Base-by-base conservation (phyloP, 2,113 vertebrate species). In the Nasalis larvatus region DNA sequence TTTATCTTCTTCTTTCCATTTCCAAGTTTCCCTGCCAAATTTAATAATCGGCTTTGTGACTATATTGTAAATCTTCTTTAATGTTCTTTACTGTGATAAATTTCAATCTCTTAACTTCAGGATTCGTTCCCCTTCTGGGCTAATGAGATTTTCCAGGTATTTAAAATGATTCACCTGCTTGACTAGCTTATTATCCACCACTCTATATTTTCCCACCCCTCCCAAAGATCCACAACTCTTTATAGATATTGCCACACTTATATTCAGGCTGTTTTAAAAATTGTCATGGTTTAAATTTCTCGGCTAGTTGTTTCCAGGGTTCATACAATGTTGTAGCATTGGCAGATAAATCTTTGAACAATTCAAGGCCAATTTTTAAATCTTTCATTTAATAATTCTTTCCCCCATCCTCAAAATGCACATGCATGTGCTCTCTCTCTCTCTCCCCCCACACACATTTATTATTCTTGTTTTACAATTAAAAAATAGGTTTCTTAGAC, bases 61-160 rank as follows among this genome's bases (percentile, higher is more conserved):
- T 96, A n/a, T 94, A 95, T 96, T 97, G 83, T 97, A 96, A 94
- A 97, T 97, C 88, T 96, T 63, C 92, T 96, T 95, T 97, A 96
- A 95, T 96, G 47, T 91, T 89, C 93, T 91, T 96, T 86, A 91
- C 94, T 93, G 45, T 94, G 95, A 96, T 97, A 93, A 85, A 97
- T 95, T 97, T 92, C 95, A 96, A 97, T 97, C 91, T 91, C 54
- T 69, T 91, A 71, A 86, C 78, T 92, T 89, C 82, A 76, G 73
- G 82, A 91, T 93, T 90, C 80, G n/a, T 91, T 94, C 76, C 71
- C 56, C 23, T 94, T 54, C 91, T 92, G 82, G 80, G 82, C 73
- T 95, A 97, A 96, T 96, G 96, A 96, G 94, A 95, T 97, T 96
- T 92, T 83, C 30, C 82, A 93, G 60, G 91, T 93, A 86, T 96